Percentiles rank a stretch among this genome's conserved stretches.
Evolutionary conservation across 2,113 vertebrate genomes (phyloP).

Genomic region (Mohoua ochrocephala): DNA sequence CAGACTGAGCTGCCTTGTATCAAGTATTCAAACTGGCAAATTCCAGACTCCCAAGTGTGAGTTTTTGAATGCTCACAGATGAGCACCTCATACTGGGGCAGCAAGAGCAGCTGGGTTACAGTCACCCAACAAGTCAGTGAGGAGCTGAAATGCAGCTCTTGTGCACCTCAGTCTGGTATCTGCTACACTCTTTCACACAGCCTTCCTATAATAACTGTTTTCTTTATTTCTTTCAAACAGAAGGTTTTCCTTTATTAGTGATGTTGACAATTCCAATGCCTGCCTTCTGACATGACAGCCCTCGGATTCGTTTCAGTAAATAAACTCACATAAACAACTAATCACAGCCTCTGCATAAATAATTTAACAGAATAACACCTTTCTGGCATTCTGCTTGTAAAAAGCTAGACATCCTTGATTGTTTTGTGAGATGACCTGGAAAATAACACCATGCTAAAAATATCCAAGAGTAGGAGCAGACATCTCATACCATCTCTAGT

Average conservation of each 20-base stretch:
- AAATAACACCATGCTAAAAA: background rate
- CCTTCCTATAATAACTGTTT: background rate
- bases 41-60: background rate
- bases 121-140: background rate
- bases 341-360: background rate
- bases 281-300: background rate
- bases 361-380: background rate
- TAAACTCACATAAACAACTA: background rate
- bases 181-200: background rate
- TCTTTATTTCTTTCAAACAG: background rate
- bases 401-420: background rate
- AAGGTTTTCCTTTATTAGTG: background rate
- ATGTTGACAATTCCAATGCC: background rate
- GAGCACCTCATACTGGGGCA: background rate
- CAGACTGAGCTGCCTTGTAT: background rate
- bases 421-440: background rate
- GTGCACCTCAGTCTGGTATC: background rate
- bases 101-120: background rate
- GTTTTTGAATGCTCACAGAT: background rate
- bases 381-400: background rate
- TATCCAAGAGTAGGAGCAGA: background rate
- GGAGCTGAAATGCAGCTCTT: background rate
- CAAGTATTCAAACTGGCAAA: background rate
- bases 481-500: background rate
- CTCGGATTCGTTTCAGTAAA: background rate